Evolutionary conservation across 1,140 invertebrate genomes (phyloP), one percentile per base, ranked within the genome.

Genomic region (Sipha flava): DNA sequence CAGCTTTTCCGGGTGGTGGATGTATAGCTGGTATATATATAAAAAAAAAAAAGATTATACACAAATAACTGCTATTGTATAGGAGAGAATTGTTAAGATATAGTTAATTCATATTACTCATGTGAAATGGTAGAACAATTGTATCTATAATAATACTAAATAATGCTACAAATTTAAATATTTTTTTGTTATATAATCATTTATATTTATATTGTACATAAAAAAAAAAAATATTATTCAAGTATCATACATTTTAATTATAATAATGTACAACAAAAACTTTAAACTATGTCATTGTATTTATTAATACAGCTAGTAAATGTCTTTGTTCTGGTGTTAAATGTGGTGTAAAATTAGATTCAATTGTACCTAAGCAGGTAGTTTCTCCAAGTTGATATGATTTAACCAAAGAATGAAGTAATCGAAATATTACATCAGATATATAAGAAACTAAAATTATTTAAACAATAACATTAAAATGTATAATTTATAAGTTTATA

Each of bases 291-390:
- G 34, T 77, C 14, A 77, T 12, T 26, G 73, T 77, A 57, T 77
- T 77, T 14, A 77, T 77, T 57, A 77, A 77, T 18, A 77, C 73
- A 10, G 52, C 29, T 43, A 77, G 59, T 59, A 77, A 77, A 26
- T 77, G 47, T 43, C 73, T 77, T 59, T 77, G 73, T 43, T 77
- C 73, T n/a, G 52, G 43, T 59, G 73, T 77, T 57, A 77, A 29
- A 45, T 77, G 52, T 40, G 73, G 52, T 26, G 73, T 57, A 5
- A 77, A 40, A 77, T 77, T 52, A 57, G 73, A 77, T 77, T 77
- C 73, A 59, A 77, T 77, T 57, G 73, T 59, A 40, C 16, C 31
- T 40, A 77, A 77, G 43, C 73, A 59, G 6, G 73, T 37, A 18
- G 73, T 77, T 57, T 77, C 73, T 40, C 73, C 52, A 26, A 77